Conservation (phyloP, 2,888 invertebrate genomes). For the Morpho helenor region DNA sequence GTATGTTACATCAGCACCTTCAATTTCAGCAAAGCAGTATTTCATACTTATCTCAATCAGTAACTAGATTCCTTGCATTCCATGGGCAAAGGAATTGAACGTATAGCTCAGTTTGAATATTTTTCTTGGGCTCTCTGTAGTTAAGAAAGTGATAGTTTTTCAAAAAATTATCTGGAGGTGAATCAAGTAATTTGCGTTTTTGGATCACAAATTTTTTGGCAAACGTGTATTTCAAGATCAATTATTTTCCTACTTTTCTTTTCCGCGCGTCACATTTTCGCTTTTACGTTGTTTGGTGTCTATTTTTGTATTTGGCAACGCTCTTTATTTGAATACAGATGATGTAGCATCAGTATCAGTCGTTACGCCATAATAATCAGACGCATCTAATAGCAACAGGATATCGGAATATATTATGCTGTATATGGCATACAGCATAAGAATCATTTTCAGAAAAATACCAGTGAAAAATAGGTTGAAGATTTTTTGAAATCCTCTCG, state of each 20-base stretch:
- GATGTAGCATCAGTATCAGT: slow-evolving; percentile 38
- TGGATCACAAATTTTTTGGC: not conserved
- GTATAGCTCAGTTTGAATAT: no score
- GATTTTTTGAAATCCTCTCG: slow-evolving; percentile 27
- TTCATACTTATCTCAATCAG: no score
- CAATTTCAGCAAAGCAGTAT: no score
- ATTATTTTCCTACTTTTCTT: slow-evolving; percentile 9
- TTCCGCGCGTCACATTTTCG: slow-evolving; percentile 20
- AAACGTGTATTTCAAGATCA: not conserved
- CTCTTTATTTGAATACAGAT: slow-evolving; percentile 33
- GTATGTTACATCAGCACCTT: no score
- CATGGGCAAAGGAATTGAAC: no score
- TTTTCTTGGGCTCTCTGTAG: no score
- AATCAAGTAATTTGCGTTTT: not conserved
- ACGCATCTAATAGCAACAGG: slow-evolving; percentile 31
- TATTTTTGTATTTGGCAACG: slow-evolving; percentile 61
- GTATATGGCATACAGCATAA: slow-evolving; percentile 58
- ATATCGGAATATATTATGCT: slow-evolving; percentile 42
- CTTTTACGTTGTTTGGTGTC: slow-evolving; percentile 35
- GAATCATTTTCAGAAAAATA: slow-evolving; percentile 48
- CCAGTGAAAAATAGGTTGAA: slow-evolving; percentile 46
- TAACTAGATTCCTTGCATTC: no score
- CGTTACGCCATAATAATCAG: slow-evolving; percentile 32
- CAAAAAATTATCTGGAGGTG: no score
- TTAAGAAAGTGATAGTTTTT: no score